These are phyloP conservation scores for Oryzias dopingdopingensis DNA, from an alignment of 2,797 vertebrate species.

Conservation along the genomic window DNA sequence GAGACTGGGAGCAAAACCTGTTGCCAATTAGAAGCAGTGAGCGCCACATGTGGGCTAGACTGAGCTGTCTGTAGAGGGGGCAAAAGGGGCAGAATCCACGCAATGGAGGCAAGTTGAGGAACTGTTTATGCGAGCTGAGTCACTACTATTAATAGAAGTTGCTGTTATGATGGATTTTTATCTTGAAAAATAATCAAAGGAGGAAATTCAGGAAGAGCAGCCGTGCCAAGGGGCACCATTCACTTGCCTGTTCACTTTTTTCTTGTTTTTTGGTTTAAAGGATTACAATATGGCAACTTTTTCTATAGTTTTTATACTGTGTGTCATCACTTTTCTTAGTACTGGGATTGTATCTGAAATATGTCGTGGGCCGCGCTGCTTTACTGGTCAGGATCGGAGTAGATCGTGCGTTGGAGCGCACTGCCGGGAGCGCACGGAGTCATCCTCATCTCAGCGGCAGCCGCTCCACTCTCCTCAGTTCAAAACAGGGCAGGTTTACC, in stretches of 20 bases:
- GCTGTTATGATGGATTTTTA: not conserved
- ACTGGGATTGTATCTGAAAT: conserved; percentile 44
- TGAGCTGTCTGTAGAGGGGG: conserved; percentile 54
- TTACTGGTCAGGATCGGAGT: conserved; percentile 50
- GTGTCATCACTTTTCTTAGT: conserved; percentile 24
- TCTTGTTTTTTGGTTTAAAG: conserved; percentile 7
- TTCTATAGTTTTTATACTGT: conserved; percentile 43
- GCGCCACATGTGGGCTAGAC: conserved; percentile 78
- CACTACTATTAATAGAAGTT: not conserved
- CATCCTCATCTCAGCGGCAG: conserved; percentile 37
- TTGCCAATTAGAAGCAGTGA: conserved; percentile 84
- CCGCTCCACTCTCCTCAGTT: conserved; percentile 35
- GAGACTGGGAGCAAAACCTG: conserved; percentile 81
- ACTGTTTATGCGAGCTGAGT: conserved; percentile 4
- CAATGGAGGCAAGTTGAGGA: conserved; percentile 40
- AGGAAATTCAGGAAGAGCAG: conserved; percentile 28
- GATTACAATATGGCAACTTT: conserved; percentile 54
- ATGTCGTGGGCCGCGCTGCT: conserved; percentile 73
- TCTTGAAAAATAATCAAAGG: conserved; percentile 18
- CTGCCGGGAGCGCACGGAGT: conserved; percentile 63
- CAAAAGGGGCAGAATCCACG: conserved; percentile 54
- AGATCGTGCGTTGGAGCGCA: conserved; percentile 68
- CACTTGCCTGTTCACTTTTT: conserved; percentile 15
- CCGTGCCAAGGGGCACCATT: conserved; percentile 6
- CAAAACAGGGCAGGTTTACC: conserved; percentile 46